phyloP scores from a whole-genome alignment of 2,797 vertebrate species.

The Ficedula albicollis region DNA sequence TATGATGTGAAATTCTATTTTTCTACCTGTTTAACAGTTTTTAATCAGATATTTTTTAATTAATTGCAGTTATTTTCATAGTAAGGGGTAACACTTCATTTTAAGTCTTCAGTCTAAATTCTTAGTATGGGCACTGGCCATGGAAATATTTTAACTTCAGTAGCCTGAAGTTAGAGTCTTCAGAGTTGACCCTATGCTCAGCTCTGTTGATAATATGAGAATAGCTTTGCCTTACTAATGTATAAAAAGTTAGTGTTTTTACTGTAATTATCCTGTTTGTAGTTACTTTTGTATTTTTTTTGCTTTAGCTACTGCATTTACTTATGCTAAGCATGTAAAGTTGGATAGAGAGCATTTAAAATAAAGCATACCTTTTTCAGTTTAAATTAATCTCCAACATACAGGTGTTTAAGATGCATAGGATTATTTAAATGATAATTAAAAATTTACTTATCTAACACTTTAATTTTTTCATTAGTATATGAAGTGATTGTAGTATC shows the following conservation, averaged over 20 bases:
- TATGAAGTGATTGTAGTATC: constrained; percentile 58
- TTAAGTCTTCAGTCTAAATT: constrained; percentile 55
- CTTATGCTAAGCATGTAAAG: constrained; percentile 17
- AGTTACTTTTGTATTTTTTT: constrained; percentile 1
- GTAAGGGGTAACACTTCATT: constrained; percentile 57
- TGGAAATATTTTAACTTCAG: neutral
- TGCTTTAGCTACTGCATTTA: neutral
- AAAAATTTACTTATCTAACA: constrained; percentile 61
- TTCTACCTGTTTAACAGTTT: neutral
- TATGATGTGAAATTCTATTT: constrained; percentile 38
- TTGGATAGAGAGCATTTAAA: constrained; percentile 66
- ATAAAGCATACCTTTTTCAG: constrained; percentile 70
- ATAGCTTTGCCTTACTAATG: neutral
- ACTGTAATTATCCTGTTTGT: neutral
- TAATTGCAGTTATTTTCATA: constrained; percentile 27
- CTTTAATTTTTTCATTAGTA: constrained; percentile 67
- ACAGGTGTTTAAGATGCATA: constrained; percentile 39
- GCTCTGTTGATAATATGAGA: constrained; percentile 23
- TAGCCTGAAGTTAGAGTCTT: neutral
- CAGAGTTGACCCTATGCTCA: constrained; percentile 3
- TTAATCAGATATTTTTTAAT: constrained; percentile 9
- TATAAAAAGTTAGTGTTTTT: neutral
- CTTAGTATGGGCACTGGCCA: neutral
- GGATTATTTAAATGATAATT: constrained; percentile 46
- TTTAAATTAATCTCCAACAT: constrained; percentile 52